Evolutionary conservation across 2,113 vertebrate species (phyloP), one percentile per base, ranked within the genome.

Genomic region (Drymodes brunneopygia): DNA sequence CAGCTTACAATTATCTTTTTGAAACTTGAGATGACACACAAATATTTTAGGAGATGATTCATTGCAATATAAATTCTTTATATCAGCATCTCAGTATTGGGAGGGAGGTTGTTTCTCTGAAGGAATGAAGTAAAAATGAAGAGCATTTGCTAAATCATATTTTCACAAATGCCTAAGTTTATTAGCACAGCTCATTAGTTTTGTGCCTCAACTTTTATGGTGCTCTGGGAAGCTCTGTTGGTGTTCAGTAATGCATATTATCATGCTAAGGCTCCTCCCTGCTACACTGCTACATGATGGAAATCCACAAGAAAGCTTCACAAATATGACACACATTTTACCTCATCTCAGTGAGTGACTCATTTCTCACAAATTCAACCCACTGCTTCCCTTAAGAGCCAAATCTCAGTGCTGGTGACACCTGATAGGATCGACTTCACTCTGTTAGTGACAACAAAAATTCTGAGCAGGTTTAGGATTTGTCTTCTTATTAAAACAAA

Each of bases 1-100:
- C 77, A 45, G 36, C 47, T 47, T 85, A 50, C 42, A 94, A 7
- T 53, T 57, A 16, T 36, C 72, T 84, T 51, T 92, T 91, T 44
- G 11, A 47, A 90, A 81, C 78, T 91, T 79, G 92, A 66, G 78
- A 65, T 70, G 27, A 45, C 42, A 58, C 40, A 8, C 44, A 92
- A 92, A 75, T 83, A 91, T 94, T 91, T 94, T 33, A 87, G 50
- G 77, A 81, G 61, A 33, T 83, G 82, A 74, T 90, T 88, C 56
- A 84, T 60, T 66, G 31, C 15, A 83, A 60, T 72, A 71, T 73
- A 75, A 77, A 62, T 88, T 72, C 35, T 94, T 92, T 53, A 29
- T 81, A 51, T 80, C 38, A 47, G 17, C 48, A 61, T 67, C 66
- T 5, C 27, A 57, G 4, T 60, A 10, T 4, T n/a, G 45, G 8